A percentile compares a stretch with the other conserved stretches of the same genome.
Evolutionary conservation across 2,797 vertebrate species (phyloP).

Genomic region (Bradypus variegatus): DNA sequence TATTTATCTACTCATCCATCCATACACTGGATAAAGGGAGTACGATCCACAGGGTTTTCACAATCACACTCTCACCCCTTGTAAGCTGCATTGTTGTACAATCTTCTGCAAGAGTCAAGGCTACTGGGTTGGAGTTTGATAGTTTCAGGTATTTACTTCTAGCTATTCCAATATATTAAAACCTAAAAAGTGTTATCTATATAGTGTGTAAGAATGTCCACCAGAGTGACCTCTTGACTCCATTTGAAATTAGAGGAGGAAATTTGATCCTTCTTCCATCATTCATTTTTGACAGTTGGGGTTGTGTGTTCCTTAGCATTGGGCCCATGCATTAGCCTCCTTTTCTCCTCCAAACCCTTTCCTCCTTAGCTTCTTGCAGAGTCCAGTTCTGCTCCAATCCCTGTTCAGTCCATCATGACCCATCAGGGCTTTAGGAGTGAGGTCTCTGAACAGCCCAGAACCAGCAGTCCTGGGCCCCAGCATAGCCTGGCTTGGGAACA

Average conservation of each 20-base stretch:
- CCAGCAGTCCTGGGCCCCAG: rapidly evolving
- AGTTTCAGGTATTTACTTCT: too few relatives aligned
- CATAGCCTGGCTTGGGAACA: neutral
- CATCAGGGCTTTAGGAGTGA: neutral
- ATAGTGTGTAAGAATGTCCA: too few relatives aligned
- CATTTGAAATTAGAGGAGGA: neutral
- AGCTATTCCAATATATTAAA: too few relatives aligned
- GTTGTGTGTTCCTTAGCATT: neutral
- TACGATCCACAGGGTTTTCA: too few relatives aligned
- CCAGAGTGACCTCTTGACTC: too few relatives aligned
- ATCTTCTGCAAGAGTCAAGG: too few relatives aligned
- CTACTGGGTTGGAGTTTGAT: too few relatives aligned
- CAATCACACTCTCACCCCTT: too few relatives aligned
- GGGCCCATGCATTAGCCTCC: neutral
- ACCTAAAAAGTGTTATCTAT: too few relatives aligned
- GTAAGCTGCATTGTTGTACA: too few relatives aligned
- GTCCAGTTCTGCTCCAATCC: neutral
- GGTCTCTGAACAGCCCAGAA: neutral
- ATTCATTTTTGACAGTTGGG: neutral
- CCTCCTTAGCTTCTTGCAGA: neutral
- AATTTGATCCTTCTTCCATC: neutral
- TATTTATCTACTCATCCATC: too few relatives aligned
- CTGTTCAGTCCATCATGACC: rapidly evolving
- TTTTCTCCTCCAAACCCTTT: neutral
- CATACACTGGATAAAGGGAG: too few relatives aligned